Evolutionary conservation across 2,113 vertebrate species (phyloP).

Genomic region (Gymnobelideus leadbeateri): DNA sequence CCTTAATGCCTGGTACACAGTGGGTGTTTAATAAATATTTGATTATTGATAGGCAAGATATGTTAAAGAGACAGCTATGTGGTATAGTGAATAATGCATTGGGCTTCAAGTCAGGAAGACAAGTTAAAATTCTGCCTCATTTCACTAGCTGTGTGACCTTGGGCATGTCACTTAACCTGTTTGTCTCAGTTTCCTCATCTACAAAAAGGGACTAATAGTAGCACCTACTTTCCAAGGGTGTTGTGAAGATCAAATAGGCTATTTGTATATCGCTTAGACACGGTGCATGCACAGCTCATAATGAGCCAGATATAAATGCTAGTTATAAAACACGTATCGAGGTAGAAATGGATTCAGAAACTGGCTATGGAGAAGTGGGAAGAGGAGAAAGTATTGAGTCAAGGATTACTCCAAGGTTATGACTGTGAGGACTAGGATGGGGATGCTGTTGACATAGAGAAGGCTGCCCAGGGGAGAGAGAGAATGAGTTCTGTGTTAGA

Average conservation of each 20-base stretch:
- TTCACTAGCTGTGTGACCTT: not conserved
- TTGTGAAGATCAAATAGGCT: not conserved
- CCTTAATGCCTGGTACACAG: not conserved
- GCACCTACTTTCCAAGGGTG: not conserved
- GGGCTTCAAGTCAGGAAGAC: no score
- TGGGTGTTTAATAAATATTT: not conserved
- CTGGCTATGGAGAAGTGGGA: not conserved
- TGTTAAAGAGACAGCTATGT: not conserved
- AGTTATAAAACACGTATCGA: not conserved
- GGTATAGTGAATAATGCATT: not conserved
- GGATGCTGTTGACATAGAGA: not conserved
- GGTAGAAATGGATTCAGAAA: not conserved
- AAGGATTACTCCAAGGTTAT: not conserved
- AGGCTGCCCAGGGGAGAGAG: not conserved
- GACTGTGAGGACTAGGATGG: not conserved
- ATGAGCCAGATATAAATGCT: no score
- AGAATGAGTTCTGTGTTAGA: not conserved
- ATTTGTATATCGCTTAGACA: not conserved
- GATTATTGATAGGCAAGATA: not conserved
- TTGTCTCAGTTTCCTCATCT: not conserved
- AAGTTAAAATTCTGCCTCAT: not conserved
- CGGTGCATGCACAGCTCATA: not conserved
- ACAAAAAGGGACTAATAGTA: not conserved
- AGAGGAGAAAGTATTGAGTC: not conserved
- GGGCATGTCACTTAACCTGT: no score